A percentile compares a stretch with the other conserved stretches of the same genome.
Evolutionary conservation across 1,140 invertebrate genomes (phyloP).

Genomic region (Drosophila pachea): DNA sequence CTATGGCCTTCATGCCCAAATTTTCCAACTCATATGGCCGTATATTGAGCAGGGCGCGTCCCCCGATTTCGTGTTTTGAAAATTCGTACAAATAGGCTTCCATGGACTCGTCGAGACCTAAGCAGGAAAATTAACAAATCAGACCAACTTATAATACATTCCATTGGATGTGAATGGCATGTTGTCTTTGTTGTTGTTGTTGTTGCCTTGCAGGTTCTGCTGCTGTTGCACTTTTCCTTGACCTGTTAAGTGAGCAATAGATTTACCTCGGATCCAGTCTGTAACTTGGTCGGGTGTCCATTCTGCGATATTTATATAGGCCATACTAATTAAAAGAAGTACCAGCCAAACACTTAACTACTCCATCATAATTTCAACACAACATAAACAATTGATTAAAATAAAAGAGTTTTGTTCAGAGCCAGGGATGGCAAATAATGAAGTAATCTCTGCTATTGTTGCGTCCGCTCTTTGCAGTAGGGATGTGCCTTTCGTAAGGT

Average conservation of each 20-base stretch:
- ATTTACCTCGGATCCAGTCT: slow-evolving; percentile 93
- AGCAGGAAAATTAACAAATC: background rate
- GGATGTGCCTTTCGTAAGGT: slow-evolving; percentile 6
- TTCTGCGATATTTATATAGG: slow-evolving; percentile 93
- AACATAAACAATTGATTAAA: slow-evolving; percentile 52
- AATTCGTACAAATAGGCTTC: slow-evolving; percentile 90
- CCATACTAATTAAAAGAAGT: slow-evolving; percentile 81
- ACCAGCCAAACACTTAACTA: slow-evolving; percentile 42
- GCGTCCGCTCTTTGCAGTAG: slow-evolving; percentile 37
- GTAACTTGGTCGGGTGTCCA: slow-evolving; percentile 96
- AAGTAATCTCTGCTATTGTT: slow-evolving; percentile 42
- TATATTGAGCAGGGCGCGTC: slow-evolving; percentile 89
- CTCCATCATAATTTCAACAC: slow-evolving; percentile 46
- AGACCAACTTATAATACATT: slow-evolving; percentile 8
- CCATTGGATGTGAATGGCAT: slow-evolving; percentile 33
- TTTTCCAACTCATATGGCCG: slow-evolving; percentile 92
- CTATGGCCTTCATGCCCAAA: slow-evolving; percentile 89
- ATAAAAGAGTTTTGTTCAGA: slow-evolving; percentile 39
- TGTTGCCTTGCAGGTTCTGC: slow-evolving; percentile 19
- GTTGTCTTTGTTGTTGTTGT: slow-evolving; percentile 34
- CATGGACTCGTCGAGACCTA: slow-evolving; percentile 90
- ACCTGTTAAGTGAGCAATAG: slow-evolving; percentile 53
- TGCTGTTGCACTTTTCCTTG: slow-evolving; percentile 70
- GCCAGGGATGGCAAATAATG: slow-evolving; percentile 36
- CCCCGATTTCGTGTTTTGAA: slow-evolving; percentile 88